Evolutionary conservation across 2,113 vertebrate genomes (phyloP).

Genomic region (Dipodomys spectabilis): DNA sequence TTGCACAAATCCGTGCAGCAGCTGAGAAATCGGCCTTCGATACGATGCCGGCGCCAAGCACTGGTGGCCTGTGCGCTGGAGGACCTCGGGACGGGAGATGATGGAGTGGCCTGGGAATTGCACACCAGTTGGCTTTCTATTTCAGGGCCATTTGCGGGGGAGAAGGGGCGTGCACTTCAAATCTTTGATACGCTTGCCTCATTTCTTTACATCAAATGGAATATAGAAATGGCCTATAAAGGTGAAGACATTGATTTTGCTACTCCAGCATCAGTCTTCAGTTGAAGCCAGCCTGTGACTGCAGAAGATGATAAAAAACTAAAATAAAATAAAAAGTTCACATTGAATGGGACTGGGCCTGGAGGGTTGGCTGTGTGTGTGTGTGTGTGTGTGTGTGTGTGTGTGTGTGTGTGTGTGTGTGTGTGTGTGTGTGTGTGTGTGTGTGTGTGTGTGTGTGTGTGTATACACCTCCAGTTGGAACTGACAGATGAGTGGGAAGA

Average conservation of each 20-base stretch:
- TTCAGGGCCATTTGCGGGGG: slow-evolving; percentile 65
- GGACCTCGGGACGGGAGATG: slow-evolving; percentile 52
- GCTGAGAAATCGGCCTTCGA: slow-evolving; percentile 82
- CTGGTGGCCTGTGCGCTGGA: slow-evolving; percentile 70
- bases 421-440: no score
- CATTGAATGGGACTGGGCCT: slow-evolving; percentile 32
- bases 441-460: neutral
- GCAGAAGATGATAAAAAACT: neutral
- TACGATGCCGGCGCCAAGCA: slow-evolving; percentile 74
- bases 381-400: neutral
- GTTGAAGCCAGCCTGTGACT: neutral
- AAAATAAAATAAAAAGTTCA: slow-evolving; percentile 48
- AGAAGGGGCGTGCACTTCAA: neutral
- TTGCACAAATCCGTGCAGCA: slow-evolving; percentile 82
- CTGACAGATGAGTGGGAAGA: neutral
- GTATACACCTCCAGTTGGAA: no score
- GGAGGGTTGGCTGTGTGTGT: no score
- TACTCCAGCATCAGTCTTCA: slow-evolving; percentile 50
- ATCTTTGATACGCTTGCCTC: slow-evolving; percentile 68
- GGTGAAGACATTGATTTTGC: slow-evolving; percentile 70
- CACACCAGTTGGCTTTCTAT: slow-evolving; percentile 34
- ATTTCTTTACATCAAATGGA: slow-evolving; percentile 52
- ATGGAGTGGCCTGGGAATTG: neutral
- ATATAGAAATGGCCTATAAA: slow-evolving; percentile 64
- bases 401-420: neutral